Evolutionary conservation across 2,797 vertebrate genomes (phyloP).

Genomic region (Dipus sagitta): DNA sequence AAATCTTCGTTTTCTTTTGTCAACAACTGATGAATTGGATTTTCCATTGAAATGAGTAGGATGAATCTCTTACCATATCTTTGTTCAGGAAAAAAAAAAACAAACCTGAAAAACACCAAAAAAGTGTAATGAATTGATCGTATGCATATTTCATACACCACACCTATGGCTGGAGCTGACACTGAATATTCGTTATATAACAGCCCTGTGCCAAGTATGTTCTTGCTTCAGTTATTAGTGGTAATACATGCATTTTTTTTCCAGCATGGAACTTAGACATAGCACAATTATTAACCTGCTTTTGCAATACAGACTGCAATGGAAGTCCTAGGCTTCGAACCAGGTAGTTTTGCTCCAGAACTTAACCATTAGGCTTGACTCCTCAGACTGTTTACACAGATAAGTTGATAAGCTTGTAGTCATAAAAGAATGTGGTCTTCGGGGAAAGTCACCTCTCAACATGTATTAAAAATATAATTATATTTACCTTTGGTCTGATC

Average conservation of each 20-base stretch:
- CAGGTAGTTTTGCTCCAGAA: background rate
- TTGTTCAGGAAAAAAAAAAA: background rate
- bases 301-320: background rate
- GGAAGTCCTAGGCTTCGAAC: background rate
- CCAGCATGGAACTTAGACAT: background rate
- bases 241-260: background rate
- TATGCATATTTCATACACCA: background rate
- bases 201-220: background rate
- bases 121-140: background rate
- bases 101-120: background rate
- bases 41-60: background rate
- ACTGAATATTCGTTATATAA: background rate
- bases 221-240: background rate
- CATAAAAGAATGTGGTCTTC: background rate
- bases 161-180: background rate
- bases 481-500: background rate
- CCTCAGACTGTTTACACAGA: slow-evolving; percentile 17
- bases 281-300: background rate
- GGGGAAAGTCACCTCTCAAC: slow-evolving; percentile 4
- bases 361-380: background rate
- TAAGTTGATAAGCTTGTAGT: slow-evolving; percentile 4
- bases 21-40: background rate
- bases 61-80: background rate
- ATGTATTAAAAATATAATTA: slow-evolving; percentile 42
- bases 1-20: slow-evolving; percentile 37